phyloP scores from a whole-genome alignment of 2,113 vertebrate species.

The Crotalus tigris region DNA sequence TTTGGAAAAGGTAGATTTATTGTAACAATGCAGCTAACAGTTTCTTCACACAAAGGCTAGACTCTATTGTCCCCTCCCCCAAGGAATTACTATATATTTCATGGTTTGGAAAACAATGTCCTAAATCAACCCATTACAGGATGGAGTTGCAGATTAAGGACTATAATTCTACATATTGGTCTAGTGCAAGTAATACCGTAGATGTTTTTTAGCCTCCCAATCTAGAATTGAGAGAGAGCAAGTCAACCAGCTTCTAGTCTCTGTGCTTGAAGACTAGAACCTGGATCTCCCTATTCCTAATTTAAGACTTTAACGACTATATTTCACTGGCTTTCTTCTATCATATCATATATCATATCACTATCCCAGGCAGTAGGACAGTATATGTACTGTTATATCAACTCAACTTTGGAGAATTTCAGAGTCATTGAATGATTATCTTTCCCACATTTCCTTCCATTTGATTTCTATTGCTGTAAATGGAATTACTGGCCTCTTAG shows the following conservation, averaged over 20 bases:
- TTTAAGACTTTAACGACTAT: not conserved
- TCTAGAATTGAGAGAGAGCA: not conserved
- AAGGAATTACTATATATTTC: not conserved
- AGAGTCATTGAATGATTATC: fast-evolving
- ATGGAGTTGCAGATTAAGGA: not conserved
- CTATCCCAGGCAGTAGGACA: not conserved
- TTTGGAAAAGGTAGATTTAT: not conserved
- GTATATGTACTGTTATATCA: not conserved
- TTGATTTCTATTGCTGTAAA: not conserved
- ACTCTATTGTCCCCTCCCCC: not conserved
- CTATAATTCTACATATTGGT: not conserved
- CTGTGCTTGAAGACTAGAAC: not conserved
- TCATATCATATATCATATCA: not conserved
- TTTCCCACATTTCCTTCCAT: not conserved
- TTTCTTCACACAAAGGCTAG: not conserved
- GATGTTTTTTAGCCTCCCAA: not conserved
- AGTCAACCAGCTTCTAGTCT: not conserved
- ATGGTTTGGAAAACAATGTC: not conserved
- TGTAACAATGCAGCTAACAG: not conserved
- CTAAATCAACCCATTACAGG: not conserved
- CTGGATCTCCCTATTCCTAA: not conserved
- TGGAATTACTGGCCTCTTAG: not conserved
- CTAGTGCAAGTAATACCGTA: not conserved
- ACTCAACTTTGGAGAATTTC: not conserved
- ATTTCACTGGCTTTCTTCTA: not conserved